Evolutionary conservation across 2,888 invertebrate genomes (phyloP), one percentile per base, ranked within the genome.

Genomic region (Tipula vernalis): DNA sequence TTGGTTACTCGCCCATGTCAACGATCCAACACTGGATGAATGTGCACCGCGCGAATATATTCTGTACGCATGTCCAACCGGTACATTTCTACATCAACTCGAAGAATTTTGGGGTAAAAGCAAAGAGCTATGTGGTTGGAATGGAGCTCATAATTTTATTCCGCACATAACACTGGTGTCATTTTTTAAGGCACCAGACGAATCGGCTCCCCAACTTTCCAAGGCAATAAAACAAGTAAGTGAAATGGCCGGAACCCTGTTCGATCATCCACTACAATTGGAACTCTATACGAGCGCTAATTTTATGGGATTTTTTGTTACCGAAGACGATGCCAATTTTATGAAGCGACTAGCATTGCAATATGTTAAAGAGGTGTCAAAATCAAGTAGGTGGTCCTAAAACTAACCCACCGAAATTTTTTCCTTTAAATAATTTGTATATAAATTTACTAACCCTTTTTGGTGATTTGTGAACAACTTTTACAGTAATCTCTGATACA

Each of bases 131-230:
- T 95, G 95, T 89, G 96, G 96, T 5, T 97, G 97, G 96, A 98
- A 98, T 92, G 96, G 97, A 36, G 97, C 97, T 0, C 98, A 97
- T 89, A 96, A 97, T 90, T 97, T 95, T 91, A 95, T 96, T 87
- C 98, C 98, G 1, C 98, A 98, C 90, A 96, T 98, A 88, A 98
- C 98, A 6, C 92, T 98, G 87, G 96, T 97, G 87, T 95, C 97
- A 13, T 97, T 97, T 91, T 98, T 98, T 89, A 96, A 96, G 96
- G 96, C 95, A 8, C 95, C 96, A 0, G 96, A 96, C 91, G 95
- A 95, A 89, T 94, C 94, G 89, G 94, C 95, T 0, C 92, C 94
- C 51, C 94, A 95, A 89, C 91, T 96, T 87, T 94, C 94, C 2
- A 94, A 94, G 90, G 93, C 94, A n/a, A 92, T 96, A 18, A 95